Evolutionary conservation across 2,797 vertebrate genomes (phyloP), one percentile per base, ranked within the genome.

Genomic region (Pristis pectinata): DNA sequence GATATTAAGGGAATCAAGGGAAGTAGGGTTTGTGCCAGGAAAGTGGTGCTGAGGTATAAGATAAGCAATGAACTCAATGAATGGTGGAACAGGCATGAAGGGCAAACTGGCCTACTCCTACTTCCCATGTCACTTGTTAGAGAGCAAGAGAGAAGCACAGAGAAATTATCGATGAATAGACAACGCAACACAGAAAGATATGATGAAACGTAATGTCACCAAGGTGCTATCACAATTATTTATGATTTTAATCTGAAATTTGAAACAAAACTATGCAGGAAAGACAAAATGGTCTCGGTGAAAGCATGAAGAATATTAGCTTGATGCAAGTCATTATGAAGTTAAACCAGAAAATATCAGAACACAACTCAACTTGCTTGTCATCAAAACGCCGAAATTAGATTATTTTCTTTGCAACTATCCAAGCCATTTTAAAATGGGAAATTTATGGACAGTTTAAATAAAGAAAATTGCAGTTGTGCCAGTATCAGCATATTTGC

Each of bases 381-480:
- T 59, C 53, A n/a, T 11, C 53, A 59, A 6, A 59, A 59, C 30
- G 30, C 30, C 34, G 83, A 56, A 87, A 87, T 87, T 59, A 59
- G 83, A 87, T 87, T 87, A 87, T 59, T 87, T 59, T 53, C 83
- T 87, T 87, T 87, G 11, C 7, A 87, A 59, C 53, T 87, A 15
- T 10, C 49, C 27, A 53, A 34, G 49, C 83, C 10, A 1, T 59
- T 87, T 87, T 59, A 0, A 87, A 59, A 87, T 87, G 49, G 56
- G 83, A 53, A 15, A 87, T 87, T 87, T 59, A 87, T 59, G 27
- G 10, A 0, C 53, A 34, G 53, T 59, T 59, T 87, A 1, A 59
- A 87, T 30, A 3, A 34, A 64, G 61, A 77, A 80, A 22, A 22
- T 41, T 83, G 82, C 27, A 3, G 53, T 83, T 11, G 49, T 27